These are phyloP conservation scores for Mesocentrotus franciscanus DNA, from an alignment of 53 echinoderm and acorn worm genomes.

Conservation along the genomic window DNA sequence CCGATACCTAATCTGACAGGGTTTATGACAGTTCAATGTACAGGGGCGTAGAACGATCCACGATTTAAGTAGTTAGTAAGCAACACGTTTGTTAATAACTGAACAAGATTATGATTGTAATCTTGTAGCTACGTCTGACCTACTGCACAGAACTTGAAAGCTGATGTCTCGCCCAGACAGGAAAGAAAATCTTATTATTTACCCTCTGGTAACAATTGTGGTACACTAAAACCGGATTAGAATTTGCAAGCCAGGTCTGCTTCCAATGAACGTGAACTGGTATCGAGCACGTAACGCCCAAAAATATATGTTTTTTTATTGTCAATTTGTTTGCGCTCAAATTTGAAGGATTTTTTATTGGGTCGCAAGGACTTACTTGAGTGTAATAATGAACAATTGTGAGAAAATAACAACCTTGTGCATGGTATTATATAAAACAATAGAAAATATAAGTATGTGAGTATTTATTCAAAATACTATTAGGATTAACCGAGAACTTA, in stretches of 20 bases:
- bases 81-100: conserved; percentile 15
- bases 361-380: not conserved
- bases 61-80: conserved; percentile 7
- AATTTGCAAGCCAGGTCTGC: not conserved
- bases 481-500: not conserved
- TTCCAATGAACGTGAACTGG: not conserved
- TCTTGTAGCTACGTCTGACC: not conserved
- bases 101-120: conserved; percentile 29
- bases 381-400: not conserved
- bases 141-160: not conserved
- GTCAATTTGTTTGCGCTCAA: not conserved
- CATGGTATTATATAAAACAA: not conserved
- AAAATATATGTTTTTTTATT: not conserved
- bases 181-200: not conserved
- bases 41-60: not conserved
- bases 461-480: not conserved
- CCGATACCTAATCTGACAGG: not conserved
- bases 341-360: not conserved
- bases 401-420: not conserved
- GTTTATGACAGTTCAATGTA: not conserved
- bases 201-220: not conserved
- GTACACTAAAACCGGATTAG: not conserved
- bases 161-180: not conserved
- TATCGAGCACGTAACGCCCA: not conserved
- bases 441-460: not conserved